These are phyloP conservation scores for Odontesthes bonariensis DNA, from an alignment of 2,113 vertebrate species.

Conservation along the genomic window DNA sequence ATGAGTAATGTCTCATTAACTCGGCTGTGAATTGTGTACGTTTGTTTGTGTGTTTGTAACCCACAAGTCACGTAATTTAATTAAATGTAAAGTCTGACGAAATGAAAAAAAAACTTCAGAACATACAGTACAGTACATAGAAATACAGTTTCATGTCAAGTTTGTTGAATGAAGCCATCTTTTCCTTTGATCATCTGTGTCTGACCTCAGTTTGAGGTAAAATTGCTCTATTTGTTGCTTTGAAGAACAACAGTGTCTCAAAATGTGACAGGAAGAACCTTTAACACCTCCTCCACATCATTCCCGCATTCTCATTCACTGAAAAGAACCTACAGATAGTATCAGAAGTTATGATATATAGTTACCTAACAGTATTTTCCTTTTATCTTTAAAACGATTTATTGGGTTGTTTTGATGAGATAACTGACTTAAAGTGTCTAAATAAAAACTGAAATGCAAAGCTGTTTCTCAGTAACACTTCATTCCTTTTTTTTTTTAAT, in stretches of 20 bases:
- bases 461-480: neutral
- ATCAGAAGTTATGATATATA: neutral
- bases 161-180: slow-evolving; percentile 9
- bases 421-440: neutral
- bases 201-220: neutral
- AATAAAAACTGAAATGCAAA: neutral
- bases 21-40: neutral
- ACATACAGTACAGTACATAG: neutral
- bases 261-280: neutral
- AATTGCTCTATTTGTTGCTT: slow-evolving; percentile 51
- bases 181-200: slow-evolving; percentile 36
- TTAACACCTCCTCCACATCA: slow-evolving; percentile 4
- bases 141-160: slow-evolving; percentile 1
- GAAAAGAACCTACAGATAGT: slow-evolving; percentile 10
- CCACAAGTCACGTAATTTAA: neutral
- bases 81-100: neutral
- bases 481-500: neutral
- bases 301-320: neutral
- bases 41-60: neutral
- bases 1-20: neutral
- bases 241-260: slow-evolving; percentile 23
- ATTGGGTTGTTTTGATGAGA: neutral
- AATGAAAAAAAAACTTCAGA: neutral
- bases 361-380: neutral
- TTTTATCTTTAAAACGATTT: slow-evolving; percentile 33